phyloP scores from a whole-genome alignment of 2,113 vertebrate genomes.

The Neodon shergylaensis region DNA sequence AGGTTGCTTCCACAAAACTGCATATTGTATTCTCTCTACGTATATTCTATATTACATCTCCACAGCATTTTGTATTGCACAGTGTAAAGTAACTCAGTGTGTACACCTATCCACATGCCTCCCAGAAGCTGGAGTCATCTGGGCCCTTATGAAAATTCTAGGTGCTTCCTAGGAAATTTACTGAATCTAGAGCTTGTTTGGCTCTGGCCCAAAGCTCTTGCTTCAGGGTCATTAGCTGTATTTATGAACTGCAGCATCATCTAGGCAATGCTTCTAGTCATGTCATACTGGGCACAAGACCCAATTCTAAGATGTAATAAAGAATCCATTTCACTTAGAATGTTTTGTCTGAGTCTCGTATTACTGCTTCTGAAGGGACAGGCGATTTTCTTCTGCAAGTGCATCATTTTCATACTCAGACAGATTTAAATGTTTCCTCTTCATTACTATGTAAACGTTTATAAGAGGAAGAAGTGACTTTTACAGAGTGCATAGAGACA shows the following conservation, averaged over 20 bases:
- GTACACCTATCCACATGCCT: background rate
- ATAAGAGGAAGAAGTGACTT: background rate
- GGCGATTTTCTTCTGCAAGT: background rate
- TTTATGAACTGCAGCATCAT: background rate
- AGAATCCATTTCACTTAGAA: background rate
- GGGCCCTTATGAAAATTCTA: background rate
- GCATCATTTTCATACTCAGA: background rate
- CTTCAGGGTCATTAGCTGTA: background rate
- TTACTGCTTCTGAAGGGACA: background rate
- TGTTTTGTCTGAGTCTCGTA: background rate
- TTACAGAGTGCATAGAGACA: background rate
- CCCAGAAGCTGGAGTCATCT: background rate
- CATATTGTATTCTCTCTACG: background rate
- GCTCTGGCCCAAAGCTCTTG: background rate
- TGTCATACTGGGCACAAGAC: background rate
- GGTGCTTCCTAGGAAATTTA: background rate
- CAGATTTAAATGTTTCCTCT: slow-evolving; percentile 4
- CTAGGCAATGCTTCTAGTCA: background rate
- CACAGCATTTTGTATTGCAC: background rate
- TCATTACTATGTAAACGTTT: background rate
- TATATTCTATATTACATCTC: background rate
- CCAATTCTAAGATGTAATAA: background rate
- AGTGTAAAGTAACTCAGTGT: background rate
- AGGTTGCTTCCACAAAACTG: background rate
- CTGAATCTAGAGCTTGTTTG: background rate